These are phyloP conservation scores for Brienomyrus brachyistius DNA, from an alignment of 2,113 vertebrate genomes.

Conservation along the genomic window DNA sequence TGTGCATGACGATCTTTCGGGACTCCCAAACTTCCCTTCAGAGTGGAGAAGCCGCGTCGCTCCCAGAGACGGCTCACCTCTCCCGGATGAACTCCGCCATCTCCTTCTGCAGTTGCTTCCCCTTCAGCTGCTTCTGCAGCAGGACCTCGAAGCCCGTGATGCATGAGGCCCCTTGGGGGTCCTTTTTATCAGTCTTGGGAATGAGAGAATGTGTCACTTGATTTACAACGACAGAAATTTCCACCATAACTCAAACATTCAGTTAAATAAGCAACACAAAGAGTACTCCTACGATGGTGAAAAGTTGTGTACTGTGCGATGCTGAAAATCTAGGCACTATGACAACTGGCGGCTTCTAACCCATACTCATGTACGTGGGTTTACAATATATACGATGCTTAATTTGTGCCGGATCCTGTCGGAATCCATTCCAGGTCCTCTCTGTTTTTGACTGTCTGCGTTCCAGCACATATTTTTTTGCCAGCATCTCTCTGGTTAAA, in stretches of 20 bases:
- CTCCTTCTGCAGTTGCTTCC: conserved; percentile 98
- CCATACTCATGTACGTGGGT: not conserved
- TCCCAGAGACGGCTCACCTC: conserved; percentile 62
- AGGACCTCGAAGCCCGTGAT: conserved; percentile 90
- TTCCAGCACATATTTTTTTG: too few relatives aligned
- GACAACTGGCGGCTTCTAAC: not conserved
- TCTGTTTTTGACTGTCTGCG: not conserved
- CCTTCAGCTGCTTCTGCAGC: conserved; percentile 93
- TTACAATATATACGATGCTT: not conserved
- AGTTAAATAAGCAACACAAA: not conserved
- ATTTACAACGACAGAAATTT: not conserved
- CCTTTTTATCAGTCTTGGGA: conserved; percentile 83
- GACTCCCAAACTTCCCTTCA: not conserved
- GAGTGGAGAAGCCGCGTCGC: not conserved
- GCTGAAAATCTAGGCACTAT: not conserved
- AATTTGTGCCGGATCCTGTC: not conserved
- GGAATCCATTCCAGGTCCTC: not conserved
- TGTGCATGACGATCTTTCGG: not conserved
- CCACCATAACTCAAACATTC: not conserved
- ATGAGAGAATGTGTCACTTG: conserved; percentile 28
- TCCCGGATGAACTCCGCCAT: conserved; percentile 96
- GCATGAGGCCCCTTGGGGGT: conserved; percentile 76
- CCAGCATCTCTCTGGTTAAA: not conserved
- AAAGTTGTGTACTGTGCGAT: not conserved
- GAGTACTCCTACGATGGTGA: not conserved